A percentile compares a stretch with the other conserved stretches of the same genome.
Evolutionary conservation across 2,888 invertebrate genomes (phyloP).

Genomic region (Lasioglossum marginatum): DNA sequence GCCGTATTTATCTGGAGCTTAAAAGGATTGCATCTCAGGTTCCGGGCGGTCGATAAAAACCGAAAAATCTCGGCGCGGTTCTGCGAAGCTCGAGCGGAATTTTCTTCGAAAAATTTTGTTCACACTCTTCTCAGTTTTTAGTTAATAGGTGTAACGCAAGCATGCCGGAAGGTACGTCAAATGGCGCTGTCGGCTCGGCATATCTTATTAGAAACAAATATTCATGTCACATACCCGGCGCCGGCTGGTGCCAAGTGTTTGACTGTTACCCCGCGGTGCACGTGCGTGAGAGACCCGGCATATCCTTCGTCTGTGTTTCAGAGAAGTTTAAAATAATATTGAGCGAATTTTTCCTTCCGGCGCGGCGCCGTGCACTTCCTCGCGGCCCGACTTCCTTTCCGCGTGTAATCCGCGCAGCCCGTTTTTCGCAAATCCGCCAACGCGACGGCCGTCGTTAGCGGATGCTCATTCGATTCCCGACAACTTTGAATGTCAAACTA

Average conservation of each 20-base stretch:
- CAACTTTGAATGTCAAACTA: not conserved
- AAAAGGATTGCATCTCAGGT: not conserved
- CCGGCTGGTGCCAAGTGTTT: conserved; percentile 85
- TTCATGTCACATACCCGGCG: conserved; percentile 84
- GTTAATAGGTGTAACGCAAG: conserved; percentile 77
- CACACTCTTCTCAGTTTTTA: not conserved
- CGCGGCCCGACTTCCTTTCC: not conserved
- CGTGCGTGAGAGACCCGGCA: conserved; percentile 80
- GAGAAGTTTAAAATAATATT: conserved; percentile 82
- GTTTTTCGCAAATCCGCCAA: not conserved
- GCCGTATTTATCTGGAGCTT: too few species aligned
- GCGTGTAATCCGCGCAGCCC: conserved; percentile 6
- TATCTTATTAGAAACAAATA: conserved; percentile 85
- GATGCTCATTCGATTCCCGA: not conserved
- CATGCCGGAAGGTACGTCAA: conserved; percentile 75
- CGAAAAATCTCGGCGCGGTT: not conserved
- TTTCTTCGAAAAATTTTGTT: not conserved
- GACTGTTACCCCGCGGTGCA: conserved; percentile 83
- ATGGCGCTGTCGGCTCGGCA: conserved; percentile 79
- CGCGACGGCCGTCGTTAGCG: not conserved
- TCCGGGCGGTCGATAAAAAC: not conserved
- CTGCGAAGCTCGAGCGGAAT: not conserved
- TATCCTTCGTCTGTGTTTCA: conserved; percentile 73
- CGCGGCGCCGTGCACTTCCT: conserved; percentile 13
- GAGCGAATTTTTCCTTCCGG: conserved; percentile 72